Evolutionary conservation across 2,113 vertebrate species (phyloP), one percentile per base, ranked within the genome.

Genomic region (Embiotoca jacksoni): DNA sequence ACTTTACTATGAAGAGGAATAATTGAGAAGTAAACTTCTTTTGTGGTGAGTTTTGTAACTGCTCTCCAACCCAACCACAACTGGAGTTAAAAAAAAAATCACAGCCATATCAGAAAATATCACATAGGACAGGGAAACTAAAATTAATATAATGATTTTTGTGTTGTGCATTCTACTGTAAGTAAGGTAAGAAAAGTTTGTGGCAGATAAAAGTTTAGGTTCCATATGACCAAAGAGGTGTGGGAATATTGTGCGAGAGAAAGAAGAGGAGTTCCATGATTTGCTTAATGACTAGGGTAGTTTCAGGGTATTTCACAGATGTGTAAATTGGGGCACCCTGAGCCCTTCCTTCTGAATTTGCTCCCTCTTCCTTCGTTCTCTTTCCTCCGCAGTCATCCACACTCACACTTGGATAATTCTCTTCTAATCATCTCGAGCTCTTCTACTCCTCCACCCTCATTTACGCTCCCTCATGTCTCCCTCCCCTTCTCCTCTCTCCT

Each of bases 361-460:
- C 72, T 77, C 37, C 44, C 41, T 80, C 52, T 50, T 55, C 61
- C 63, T 44, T 46, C 59, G 61, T 76, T 68, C 36, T 47, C 59
- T 81, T 60, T 46, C 36, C 81, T 89, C 57, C 46, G 37, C 35
- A 52, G 65, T 69, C 83, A 72, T 63, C 52, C 67, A 57, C 70
- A n/a, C 86, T 86, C 89, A 85, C 89, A 93, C 89, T 89, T 86
- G 91, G 88, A 83, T 91, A 92, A 92, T 92, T 91, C 90, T 83
- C 87, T 44, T 85, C 86, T 93, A 92, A 93, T 93, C 85, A 89
- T 92, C 78, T 85, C 68, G n/a, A 63, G 83, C 78, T 88, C 73
- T 75, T 73, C 78, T 73, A 59, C 63, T 88, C 75, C 69, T 72
- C 80, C 75, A 46, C 78, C 87, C 85, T 86, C 86, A 83, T 92